Conservation (phyloP, 64 coral and sea anemone genomes). For the Porites lutea region DNA sequence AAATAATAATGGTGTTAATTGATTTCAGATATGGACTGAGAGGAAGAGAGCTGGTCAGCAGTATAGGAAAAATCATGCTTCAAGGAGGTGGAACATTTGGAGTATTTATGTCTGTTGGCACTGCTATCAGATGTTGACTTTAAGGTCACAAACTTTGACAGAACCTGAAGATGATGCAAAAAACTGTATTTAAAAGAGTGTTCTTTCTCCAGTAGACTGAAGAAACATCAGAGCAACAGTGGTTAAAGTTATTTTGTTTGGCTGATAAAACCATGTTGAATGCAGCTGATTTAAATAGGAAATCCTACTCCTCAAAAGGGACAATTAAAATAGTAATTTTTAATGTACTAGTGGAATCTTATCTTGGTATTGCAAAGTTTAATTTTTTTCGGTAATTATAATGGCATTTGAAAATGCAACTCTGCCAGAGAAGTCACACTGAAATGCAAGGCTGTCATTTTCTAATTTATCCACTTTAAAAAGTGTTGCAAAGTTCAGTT, state of each 20-base stretch:
- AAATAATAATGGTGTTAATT: neutral
- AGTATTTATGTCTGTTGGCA: conserved; percentile 97
- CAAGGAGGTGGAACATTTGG: conserved; percentile 99
- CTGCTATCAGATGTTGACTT: conserved; percentile 92
- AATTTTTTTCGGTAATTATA: no score
- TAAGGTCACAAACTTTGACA: neutral
- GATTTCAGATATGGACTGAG: conserved; percentile 81
- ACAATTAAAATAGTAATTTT: neutral
- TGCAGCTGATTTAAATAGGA: neutral
- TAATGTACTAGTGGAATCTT: neutral
- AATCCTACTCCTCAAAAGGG: neutral
- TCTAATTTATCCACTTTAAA: no score
- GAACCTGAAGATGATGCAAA: neutral
- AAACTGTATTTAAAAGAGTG: neutral
- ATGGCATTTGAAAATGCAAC: no score
- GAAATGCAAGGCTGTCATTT: no score
- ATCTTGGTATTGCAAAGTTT: no score
- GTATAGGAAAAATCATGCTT: conserved; percentile 97
- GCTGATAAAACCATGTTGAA: neutral
- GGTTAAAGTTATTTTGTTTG: neutral
- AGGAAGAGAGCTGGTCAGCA: conserved; percentile 87
- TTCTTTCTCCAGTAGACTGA: neutral
- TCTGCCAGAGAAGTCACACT: no score
- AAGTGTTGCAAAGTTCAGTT: no score
- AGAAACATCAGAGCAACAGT: neutral